Evolutionary conservation across 1,140 invertebrate species (phyloP), one percentile per base, ranked within the genome.

Genomic region (Diachasma alloeum): DNA sequence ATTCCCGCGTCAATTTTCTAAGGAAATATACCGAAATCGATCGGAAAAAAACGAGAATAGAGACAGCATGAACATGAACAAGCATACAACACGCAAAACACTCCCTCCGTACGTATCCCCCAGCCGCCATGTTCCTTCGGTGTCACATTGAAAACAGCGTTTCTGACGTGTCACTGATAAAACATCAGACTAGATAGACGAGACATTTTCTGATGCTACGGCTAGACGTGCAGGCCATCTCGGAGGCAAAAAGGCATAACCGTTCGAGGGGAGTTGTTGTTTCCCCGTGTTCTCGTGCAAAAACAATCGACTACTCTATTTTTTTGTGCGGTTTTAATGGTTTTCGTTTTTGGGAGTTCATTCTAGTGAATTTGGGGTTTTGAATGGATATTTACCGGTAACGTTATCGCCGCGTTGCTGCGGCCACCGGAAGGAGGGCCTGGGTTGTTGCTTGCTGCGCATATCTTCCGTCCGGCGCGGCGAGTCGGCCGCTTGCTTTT

Each of bases 371-470:
- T 69, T 53, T 39, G 66, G 26, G 17, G 59, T 68, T 68, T 68
- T 68, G 13, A 1, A 9, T 82, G 76, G 80, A 79, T 88, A 89
- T 88, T 89, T 90, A 90, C 88, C 88, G 87, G 88, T 89, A 85
- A 88, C 84, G 82, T 89, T 90, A 87, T 89, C 88, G 83, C 87
- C 88, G 84, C 89, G 87, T 80, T 90, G 89, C 81, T 89, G 88
- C 83, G 88, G 87, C 89, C 89, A 90, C 83, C 89, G 88, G 85
- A 89, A 90, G 81, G 89, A 90, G 85, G 89, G 88, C 89, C 89
- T 90, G 73, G 88, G 89, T 81, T 90, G 89, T 81, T 90, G 89
- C 86, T 89, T 90, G 87, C 89, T 90, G 81, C 89, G 89, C 89
- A 89, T 89, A 87, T 89, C 87, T 89, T 81, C 87, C 83, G 81